Evolutionary conservation across 2,113 vertebrate genomes (phyloP).

Genomic region (Sorex fumeus): DNA sequence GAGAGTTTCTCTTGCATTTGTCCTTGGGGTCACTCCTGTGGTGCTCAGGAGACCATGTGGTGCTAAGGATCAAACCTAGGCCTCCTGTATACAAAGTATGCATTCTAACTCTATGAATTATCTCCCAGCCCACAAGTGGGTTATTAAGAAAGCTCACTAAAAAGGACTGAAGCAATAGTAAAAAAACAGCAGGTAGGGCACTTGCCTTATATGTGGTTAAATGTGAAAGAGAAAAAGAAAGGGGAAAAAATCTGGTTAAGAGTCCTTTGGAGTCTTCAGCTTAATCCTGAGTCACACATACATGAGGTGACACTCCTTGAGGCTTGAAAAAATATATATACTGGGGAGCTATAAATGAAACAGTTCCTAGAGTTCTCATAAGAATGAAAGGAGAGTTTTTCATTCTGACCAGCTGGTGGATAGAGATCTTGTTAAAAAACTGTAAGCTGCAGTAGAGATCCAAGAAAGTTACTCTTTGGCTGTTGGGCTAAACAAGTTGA

Average conservation of each 20-base stretch:
- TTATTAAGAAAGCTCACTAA: no score
- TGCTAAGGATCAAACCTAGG: no score
- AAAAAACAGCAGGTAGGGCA: no score
- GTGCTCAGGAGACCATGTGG: no score
- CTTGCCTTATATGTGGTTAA: no score
- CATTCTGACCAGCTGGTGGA: background rate
- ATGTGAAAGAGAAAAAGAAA: no score
- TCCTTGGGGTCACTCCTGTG: no score
- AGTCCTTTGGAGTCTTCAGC: background rate
- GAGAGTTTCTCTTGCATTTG: no score
- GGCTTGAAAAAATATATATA: background rate
- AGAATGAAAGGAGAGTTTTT: background rate
- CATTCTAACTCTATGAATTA: no score
- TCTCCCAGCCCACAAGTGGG: no score
- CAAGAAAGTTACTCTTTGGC: conserved; percentile 28
- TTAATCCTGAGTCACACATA: background rate
- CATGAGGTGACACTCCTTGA: background rate
- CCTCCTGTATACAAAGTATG: no score
- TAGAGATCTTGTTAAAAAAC: conserved; percentile 13
- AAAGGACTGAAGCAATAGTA: no score
- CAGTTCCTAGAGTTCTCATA: conserved; percentile 4
- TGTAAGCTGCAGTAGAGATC: conserved; percentile 14
- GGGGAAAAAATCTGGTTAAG: background rate
- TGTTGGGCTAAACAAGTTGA: background rate
- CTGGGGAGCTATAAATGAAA: background rate